Evolutionary conservation across 2,888 invertebrate genomes (phyloP), one percentile per base, ranked within the genome.

Genomic region (Mythimna loreyi): DNA sequence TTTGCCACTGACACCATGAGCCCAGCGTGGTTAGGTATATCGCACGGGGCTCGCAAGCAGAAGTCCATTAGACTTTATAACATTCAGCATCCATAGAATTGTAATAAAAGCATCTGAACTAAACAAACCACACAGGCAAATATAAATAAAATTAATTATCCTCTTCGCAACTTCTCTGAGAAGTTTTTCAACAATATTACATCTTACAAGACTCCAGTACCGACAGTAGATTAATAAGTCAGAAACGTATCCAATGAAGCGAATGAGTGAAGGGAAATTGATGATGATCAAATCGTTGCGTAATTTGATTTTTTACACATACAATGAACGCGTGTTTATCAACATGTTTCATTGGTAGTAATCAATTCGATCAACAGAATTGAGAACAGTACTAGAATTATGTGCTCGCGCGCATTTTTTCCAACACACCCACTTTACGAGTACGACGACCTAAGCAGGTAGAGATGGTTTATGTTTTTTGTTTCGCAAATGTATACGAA

Each of bases 291-390:
- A 69, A 70, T 60, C 30, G 55, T 81, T 79, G 67, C 62, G 67
- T 70, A 74, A 74, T 73, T 58, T 47, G 66, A 55, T 67, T 69
- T 63, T 71, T 72, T 59, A 67, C 57, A 33, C 56, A 36, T 72
- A 72, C 67, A 80, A 67, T 70, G 64, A 70, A 59, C 19, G 49
- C 45, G 50, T 68, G 69, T 77, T 79, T 82, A 82, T 50, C 60
- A 67, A 79, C 74, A 63, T 36, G 59, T 61, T 81, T 36, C 50
- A 78, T 75, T 81, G 52, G 72, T 71, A 75, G 71, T 78, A 81
- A 81, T 81, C 60, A 68, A 74, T 77, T 60, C 57, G 16, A 67
- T 72, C n/a, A 57, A 58, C 70, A 67, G 36, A 64, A 43, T 60
- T 63, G 43, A 50, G n/a, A 55, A 60, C 30, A 33, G 47, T 61